A percentile compares a stretch with the other conserved stretches of the same genome.
Evolutionary conservation across 92 coral and sea anemone genomes (phyloP).

Genomic region (Epizoanthus scotinus): DNA sequence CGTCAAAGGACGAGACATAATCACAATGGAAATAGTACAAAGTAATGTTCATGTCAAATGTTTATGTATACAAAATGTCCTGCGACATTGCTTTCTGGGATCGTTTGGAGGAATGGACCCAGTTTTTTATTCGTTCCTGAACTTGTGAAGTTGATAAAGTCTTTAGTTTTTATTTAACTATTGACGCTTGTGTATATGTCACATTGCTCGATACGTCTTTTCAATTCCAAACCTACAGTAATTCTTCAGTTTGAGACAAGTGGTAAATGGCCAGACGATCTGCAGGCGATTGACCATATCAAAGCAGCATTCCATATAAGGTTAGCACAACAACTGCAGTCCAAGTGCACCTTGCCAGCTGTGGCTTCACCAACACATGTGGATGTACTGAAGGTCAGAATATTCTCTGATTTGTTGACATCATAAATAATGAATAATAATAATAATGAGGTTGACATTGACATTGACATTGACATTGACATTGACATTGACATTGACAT

Average conservation of each 20-base stretch:
- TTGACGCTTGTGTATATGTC: no score
- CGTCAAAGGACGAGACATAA: neutral
- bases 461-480: no score
- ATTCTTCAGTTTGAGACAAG: constrained; percentile 93
- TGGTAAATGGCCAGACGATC: constrained; percentile 97
- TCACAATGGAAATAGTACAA: no score
- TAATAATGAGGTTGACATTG: neutral
- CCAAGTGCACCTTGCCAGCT: constrained; percentile 66
- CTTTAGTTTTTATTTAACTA: no score
- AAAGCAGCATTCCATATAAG: constrained; percentile 95
- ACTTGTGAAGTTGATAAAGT: no score
- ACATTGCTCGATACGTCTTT: neutral
- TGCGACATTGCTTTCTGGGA: no score
- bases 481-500: no score
- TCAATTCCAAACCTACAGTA: constrained; percentile 45
- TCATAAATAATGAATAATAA: neutral
- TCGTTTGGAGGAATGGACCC: no score
- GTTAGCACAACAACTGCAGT: constrained; percentile 71
- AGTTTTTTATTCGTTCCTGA: no score
- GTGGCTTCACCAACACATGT: constrained; percentile 77
- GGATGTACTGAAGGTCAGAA: constrained; percentile 81
- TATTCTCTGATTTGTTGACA: neutral
- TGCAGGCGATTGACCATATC: constrained; percentile 81
- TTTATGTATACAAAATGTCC: no score
- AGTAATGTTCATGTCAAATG: no score